Conservation (phyloP, 2,797 vertebrate species). For the Scolopax rusticola region DNA sequence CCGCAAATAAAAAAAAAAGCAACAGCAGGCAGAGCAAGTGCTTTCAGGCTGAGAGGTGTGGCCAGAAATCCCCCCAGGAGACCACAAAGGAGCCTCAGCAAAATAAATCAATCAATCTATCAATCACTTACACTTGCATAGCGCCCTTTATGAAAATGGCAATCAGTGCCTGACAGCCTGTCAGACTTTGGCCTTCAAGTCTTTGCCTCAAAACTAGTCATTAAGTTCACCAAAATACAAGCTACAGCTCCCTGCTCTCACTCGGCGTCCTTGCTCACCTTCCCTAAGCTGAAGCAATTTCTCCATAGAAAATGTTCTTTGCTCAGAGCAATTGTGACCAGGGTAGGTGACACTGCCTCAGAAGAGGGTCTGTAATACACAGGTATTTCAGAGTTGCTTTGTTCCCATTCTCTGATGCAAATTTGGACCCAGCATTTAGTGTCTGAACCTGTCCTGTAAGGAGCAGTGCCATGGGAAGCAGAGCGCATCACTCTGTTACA, state of each 20-base stretch:
- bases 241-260: constrained; percentile 15
- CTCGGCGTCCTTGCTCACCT: constrained; percentile 39
- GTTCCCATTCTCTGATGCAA: constrained; percentile 9
- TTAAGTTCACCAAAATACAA: constrained; percentile 74
- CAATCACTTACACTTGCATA: constrained; percentile 78
- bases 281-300: background rate
- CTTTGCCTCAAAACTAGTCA: constrained; percentile 72
- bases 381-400: background rate
- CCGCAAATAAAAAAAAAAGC: constrained; percentile 78
- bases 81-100: constrained; percentile 81
- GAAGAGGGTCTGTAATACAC: background rate
- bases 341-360: background rate
- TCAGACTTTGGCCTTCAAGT: constrained; percentile 79
- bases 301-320: background rate
- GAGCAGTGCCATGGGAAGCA: background rate
- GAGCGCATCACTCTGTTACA: background rate
- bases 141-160: constrained; percentile 78
- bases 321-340: background rate
- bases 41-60: constrained; percentile 82
- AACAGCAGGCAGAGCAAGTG: constrained; percentile 84
- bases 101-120: constrained; percentile 85
- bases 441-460: background rate
- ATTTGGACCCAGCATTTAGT: background rate
- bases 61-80: constrained; percentile 80
- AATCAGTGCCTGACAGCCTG: constrained; percentile 81